Evolutionary conservation across 2,888 invertebrate genomes (phyloP), one percentile per base, ranked within the genome.

Genomic region (Acanthosepion pharaonis): DNA sequence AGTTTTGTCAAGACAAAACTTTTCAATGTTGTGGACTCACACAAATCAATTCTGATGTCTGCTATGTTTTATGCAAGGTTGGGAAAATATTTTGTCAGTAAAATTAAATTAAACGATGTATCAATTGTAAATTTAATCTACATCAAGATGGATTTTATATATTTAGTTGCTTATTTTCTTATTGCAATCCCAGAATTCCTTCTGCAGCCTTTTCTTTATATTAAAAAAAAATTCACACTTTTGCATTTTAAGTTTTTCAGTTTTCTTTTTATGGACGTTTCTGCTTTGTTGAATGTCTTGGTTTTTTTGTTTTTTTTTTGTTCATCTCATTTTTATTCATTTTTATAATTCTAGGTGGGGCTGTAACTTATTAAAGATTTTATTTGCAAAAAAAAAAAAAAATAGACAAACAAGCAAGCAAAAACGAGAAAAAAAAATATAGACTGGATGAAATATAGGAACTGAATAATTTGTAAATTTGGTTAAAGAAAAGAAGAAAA

Each of bases 1-100:
- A 78, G 78, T 78, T 78, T 78, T 78, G 78, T 78, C 78, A 78
- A 78, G n/a, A 78, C 78, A n/a, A 78, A 78, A n/a, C 78, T 78
- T 78, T 78, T 78, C 78, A 78, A 78, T 78, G 78, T 78, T 78
- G 78, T 78, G 9, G n/a, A 78, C n/a, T 78, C 78, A 78, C 78
- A 78, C 78, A 78, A 78, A 78, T 78, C 78, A 78, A 78, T 78
- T 78, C n/a, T 78, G 78, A 78, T 33, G 78, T 78, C 78, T 33
- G 15, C 78, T 78, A 78, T 78, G 78, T 78, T 78, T 78, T 78
- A 78, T 78, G 78, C 78, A 78, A 18, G n/a, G 78, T 78, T 78
- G n/a, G 78, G 78, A 78, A n/a, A 78, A 78, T 78, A 78, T 78
- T 42, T 78, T 78, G 78, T n/a, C 78, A 78, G 78, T n/a, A 18